These are phyloP conservation scores for Epirrhoe alternata DNA, from an alignment of 2,888 invertebrate species.

Conservation along the genomic window DNA sequence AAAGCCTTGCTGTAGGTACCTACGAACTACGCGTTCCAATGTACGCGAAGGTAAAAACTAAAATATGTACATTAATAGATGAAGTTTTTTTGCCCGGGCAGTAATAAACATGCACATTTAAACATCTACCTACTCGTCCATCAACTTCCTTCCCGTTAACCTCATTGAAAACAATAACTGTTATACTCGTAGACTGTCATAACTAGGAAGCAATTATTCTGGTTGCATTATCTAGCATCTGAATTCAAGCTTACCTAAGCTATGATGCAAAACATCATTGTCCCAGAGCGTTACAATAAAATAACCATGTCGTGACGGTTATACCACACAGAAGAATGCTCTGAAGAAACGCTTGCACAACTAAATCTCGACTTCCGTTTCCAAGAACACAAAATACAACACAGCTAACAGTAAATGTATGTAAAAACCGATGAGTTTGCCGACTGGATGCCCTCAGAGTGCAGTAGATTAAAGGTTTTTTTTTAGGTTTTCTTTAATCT, in stretches of 20 bases:
- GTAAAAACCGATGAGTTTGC: not conserved
- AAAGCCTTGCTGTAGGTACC: no score
- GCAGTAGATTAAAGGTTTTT: no score
- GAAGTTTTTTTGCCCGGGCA: no score
- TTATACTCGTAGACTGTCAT: conserved; percentile 3
- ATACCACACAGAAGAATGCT: conserved; percentile 14
- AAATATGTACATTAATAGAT: no score
- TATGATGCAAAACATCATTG: conserved; percentile 40
- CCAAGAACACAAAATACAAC: conserved; percentile 42
- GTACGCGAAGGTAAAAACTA: no score
- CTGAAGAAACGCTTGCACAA: conserved; percentile 47
- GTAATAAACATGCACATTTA: no score
- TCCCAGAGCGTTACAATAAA: conserved; percentile 26
- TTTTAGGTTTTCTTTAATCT: no score
- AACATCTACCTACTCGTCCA: not conserved
- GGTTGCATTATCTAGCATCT: conserved; percentile 18
- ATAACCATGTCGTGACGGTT: conserved; percentile 36
- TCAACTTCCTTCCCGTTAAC: conserved; percentile 4
- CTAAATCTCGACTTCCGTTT: conserved; percentile 50
- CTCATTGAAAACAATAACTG: not conserved
- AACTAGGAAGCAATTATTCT: conserved; percentile 28
- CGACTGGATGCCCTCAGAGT: conserved; percentile 13
- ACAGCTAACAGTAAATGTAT: not conserved
- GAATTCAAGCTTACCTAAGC: conserved; percentile 33
- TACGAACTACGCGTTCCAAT: no score